Evolutionary conservation across 2,113 vertebrate genomes (phyloP).

Genomic region (Lanius collurio): DNA sequence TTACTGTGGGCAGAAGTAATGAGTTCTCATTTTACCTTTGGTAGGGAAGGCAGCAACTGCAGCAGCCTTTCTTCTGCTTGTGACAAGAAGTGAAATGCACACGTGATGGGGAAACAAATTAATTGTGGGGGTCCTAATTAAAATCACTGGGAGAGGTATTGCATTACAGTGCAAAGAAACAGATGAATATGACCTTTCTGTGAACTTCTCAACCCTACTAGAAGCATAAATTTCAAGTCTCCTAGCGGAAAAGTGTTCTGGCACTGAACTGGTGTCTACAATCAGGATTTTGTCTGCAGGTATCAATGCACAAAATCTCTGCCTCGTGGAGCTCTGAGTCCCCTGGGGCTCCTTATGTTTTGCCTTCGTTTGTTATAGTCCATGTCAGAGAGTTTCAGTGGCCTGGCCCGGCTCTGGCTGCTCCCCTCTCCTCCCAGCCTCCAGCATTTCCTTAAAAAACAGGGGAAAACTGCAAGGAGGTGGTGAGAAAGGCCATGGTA

Average conservation of each 20-base stretch:
- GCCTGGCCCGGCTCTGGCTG: constrained; percentile 1
- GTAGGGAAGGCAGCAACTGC: background rate
- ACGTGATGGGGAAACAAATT: constrained; percentile 20
- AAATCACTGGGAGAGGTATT: constrained; percentile 40
- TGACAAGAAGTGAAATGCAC: constrained; percentile 4
- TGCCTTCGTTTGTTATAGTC: constrained; percentile 51
- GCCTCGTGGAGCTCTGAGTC: constrained; percentile 38
- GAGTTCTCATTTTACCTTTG: background rate
- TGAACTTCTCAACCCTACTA: constrained; percentile 64
- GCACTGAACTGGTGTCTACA: constrained; percentile 60
- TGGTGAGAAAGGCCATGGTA: constrained; percentile 1
- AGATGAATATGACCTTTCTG: constrained; percentile 51
- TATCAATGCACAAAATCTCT: constrained; percentile 60
- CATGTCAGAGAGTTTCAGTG: constrained; percentile 18
- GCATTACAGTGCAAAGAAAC: constrained; percentile 44
- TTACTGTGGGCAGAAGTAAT: background rate
- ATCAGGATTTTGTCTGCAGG: constrained; percentile 70
- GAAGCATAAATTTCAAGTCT: constrained; percentile 65
- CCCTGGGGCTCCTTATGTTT: constrained; percentile 57
- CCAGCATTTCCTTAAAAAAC: background rate
- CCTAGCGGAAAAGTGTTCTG: constrained; percentile 55
- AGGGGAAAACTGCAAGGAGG: background rate
- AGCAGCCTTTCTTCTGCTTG: background rate
- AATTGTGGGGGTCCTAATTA: constrained; percentile 54
- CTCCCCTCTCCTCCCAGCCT: background rate